These are phyloP conservation scores for Nibea coibor DNA, from an alignment of 2,113 vertebrate genomes.

Conservation along the genomic window DNA sequence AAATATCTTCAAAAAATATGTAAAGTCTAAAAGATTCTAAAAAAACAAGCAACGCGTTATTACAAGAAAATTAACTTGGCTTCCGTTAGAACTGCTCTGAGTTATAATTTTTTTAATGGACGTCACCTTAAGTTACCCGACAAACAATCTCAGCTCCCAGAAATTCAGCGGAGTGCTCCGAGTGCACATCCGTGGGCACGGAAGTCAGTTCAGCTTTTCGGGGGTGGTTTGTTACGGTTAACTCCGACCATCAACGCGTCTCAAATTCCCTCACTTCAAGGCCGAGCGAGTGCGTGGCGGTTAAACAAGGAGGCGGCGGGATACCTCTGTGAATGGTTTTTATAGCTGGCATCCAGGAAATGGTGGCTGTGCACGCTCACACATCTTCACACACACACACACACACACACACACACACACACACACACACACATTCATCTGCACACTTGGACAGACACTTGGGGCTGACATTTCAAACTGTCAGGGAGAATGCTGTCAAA, in stretches of 20 bases:
- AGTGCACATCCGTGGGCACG: slow-evolving; percentile 34
- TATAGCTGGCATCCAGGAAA: slow-evolving; percentile 61
- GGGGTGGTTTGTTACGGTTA: slow-evolving; percentile 26
- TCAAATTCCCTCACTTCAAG: slow-evolving; percentile 49
- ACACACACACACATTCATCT: slow-evolving; percentile 43
- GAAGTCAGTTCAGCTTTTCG: slow-evolving; percentile 28
- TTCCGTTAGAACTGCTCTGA: not conserved
- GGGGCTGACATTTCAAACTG: slow-evolving; percentile 80
- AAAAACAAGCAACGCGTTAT: not conserved
- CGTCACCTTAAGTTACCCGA: slow-evolving; percentile 19
- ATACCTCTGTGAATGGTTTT: slow-evolving; percentile 47
- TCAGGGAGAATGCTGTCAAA: slow-evolving; percentile 74
- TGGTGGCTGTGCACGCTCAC: slow-evolving; percentile 41
- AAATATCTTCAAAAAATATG: not conserved
- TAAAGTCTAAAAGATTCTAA: not conserved
- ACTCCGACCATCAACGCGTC: slow-evolving; percentile 27
- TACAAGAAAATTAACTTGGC: slow-evolving; percentile 1
- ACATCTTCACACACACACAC: slow-evolving; percentile 23
- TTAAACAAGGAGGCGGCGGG: slow-evolving; percentile 42
- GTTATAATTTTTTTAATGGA: slow-evolving; percentile 34
- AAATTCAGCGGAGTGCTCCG: slow-evolving; percentile 25
- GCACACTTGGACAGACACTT: slow-evolving; percentile 66
- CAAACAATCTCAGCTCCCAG: slow-evolving; percentile 32
- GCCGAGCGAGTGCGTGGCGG: slow-evolving; percentile 34
- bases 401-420: slow-evolving; percentile 29